phyloP scores from a whole-genome alignment of 2,888 invertebrate genomes.

The Nomada goodeniana region DNA sequence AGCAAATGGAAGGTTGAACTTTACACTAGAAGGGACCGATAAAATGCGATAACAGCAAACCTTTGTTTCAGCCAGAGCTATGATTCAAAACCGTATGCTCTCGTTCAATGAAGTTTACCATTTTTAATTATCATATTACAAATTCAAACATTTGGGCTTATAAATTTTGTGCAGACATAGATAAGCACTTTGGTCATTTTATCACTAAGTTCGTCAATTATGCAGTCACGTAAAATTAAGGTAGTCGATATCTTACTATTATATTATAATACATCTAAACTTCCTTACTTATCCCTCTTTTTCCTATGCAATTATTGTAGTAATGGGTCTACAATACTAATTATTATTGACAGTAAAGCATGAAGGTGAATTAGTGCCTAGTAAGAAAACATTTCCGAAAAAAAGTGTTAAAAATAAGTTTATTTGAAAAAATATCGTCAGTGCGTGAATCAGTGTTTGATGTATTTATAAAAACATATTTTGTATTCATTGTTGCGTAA shows the following conservation, averaged over 20 bases:
- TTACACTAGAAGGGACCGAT: not conserved
- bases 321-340: slow-evolving; percentile 16
- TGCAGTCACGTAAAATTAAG: slow-evolving; percentile 19
- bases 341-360: slow-evolving; percentile 24
- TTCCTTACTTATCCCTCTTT: slow-evolving; percentile 27
- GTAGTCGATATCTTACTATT: slow-evolving; percentile 29
- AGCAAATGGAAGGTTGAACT: slow-evolving; percentile 82
- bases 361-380: slow-evolving; percentile 37
- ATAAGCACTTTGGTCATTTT: slow-evolving; percentile 33
- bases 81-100: slow-evolving; percentile 9
- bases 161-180: slow-evolving; percentile 21
- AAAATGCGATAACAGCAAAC: not conserved
- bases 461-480: not conserved
- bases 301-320: slow-evolving; percentile 6
- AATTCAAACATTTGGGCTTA: slow-evolving; percentile 11
- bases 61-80: not conserved
- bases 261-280: slow-evolving; percentile 29
- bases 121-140: slow-evolving; percentile 24
- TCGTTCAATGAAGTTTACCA: slow-evolving; percentile 1
- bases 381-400: slow-evolving; percentile 17
- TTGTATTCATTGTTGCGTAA: not conserved
- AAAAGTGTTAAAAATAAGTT: not conserved
- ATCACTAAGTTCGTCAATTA: slow-evolving; percentile 20
- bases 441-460: not conserved
- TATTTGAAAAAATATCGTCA: slow-evolving; percentile 6